These are phyloP conservation scores for Latheticus oryzae DNA, from an alignment of 2,888 invertebrate species.

Conservation along the genomic window DNA sequence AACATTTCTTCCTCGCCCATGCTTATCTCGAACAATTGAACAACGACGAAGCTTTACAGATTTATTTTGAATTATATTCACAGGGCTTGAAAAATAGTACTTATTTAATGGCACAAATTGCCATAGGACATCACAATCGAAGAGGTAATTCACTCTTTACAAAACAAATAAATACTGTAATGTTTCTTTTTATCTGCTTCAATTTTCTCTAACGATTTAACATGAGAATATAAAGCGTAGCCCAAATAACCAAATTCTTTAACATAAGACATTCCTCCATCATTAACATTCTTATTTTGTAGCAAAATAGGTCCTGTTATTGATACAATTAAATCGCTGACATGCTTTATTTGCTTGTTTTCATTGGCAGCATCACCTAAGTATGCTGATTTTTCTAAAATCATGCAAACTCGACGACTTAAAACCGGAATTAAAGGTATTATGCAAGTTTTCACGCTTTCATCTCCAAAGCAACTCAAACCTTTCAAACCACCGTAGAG, in stretches of 20 bases:
- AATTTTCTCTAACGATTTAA: constrained; percentile 54
- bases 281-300: constrained; percentile 42
- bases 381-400: constrained; percentile 46
- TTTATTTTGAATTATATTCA: constrained; percentile 80
- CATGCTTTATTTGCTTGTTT: constrained; percentile 50
- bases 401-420: constrained; percentile 50
- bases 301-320: constrained; percentile 52
- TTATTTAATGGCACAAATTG: constrained; percentile 92
- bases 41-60: constrained; percentile 88
- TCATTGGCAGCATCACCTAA: constrained; percentile 39
- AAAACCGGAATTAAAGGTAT: constrained; percentile 51
- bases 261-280: constrained; percentile 50
- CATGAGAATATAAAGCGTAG: constrained; percentile 51
- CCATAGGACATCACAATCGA: constrained; percentile 91
- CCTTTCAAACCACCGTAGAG: constrained; percentile 57
- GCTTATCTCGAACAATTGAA: constrained; percentile 90
- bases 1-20: constrained; percentile 90
- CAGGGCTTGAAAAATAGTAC: constrained; percentile 89
- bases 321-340: constrained; percentile 51
- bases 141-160: constrained; percentile 72
- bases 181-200: constrained; percentile 41
- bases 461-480: constrained; percentile 54
- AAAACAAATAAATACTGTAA: constrained; percentile 31
- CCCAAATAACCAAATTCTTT: constrained; percentile 57
- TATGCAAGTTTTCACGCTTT: constrained; percentile 48